phyloP scores from a whole-genome alignment of 2,888 invertebrate genomes.

The Calameuta pallipes region DNA sequence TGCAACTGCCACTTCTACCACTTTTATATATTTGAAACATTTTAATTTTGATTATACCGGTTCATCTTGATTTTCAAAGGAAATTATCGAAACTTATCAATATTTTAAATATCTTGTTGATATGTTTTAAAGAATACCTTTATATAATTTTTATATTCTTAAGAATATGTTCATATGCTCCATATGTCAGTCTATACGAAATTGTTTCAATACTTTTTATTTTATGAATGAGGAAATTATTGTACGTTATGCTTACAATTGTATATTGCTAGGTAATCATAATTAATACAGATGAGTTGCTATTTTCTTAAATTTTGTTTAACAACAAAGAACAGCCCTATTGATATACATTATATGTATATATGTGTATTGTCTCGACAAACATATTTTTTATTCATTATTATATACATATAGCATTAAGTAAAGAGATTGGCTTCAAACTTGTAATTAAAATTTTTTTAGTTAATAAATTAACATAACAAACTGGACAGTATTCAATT shows the following conservation, averaged over 20 bases:
- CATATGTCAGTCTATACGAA: not conserved
- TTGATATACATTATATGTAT: no score
- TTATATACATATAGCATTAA: no score
- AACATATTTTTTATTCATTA: no score
- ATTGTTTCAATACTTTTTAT: no score
- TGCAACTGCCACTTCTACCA: not conserved
- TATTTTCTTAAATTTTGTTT: slow-evolving; percentile 43
- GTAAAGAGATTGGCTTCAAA: no score
- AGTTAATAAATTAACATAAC: no score
- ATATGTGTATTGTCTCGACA: no score
- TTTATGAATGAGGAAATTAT: no score
- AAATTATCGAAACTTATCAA: not conserved
- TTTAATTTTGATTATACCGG: not conserved
- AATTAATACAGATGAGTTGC: slow-evolving; percentile 35
- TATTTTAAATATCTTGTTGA: not conserved
- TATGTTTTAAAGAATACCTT: not conserved
- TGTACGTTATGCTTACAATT: not conserved
- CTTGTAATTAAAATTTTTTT: no score
- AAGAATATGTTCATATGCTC: not conserved
- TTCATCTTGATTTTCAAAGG: not conserved
- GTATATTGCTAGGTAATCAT: slow-evolving; percentile 14
- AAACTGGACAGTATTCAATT: no score
- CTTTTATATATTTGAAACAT: not conserved
- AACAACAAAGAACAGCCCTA: slow-evolving; percentile 20
- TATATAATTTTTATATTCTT: not conserved